Evolutionary conservation across 2,888 invertebrate species (phyloP).

Genomic region (Loripinus fragilis): DNA sequence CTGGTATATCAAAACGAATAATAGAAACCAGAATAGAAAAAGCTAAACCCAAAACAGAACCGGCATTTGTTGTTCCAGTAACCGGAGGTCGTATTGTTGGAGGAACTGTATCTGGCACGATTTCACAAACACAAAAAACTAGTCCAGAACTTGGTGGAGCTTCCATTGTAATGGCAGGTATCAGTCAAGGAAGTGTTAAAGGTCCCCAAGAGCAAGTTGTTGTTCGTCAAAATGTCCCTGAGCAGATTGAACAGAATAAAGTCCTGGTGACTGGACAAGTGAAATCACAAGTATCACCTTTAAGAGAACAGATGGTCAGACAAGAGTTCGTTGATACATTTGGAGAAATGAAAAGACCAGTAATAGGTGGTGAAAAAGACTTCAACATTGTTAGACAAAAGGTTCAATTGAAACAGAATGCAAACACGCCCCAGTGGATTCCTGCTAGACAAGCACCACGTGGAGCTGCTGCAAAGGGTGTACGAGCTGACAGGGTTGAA

Average conservation of each 20-base stretch:
- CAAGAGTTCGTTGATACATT: not conserved
- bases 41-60: not conserved
- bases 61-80: slow-evolving; percentile 17
- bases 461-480: slow-evolving; percentile 43
- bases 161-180: not conserved
- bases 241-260: not conserved
- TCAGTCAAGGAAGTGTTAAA: not conserved
- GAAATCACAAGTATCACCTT: not conserved
- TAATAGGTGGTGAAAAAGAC: not conserved
- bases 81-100: slow-evolving; percentile 55
- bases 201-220: too few species aligned
- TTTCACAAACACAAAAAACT: not conserved
- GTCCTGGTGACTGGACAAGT: not conserved
- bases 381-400: slow-evolving; percentile 10
- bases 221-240: not conserved
- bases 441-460: slow-evolving; percentile 45
- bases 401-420: not conserved
- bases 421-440: not conserved
- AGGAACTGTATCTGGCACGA: slow-evolving; percentile 31
- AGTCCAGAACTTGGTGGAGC: not conserved
- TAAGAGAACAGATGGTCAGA: not conserved
- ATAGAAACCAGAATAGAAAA: slow-evolving; percentile 5
- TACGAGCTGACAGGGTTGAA: slow-evolving; percentile 22
- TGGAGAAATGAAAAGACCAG: not conserved
- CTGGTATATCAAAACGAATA: not conserved